These are phyloP conservation scores for Megalops atlanticus DNA, from an alignment of 2,113 vertebrate species.

Conservation along the genomic window DNA sequence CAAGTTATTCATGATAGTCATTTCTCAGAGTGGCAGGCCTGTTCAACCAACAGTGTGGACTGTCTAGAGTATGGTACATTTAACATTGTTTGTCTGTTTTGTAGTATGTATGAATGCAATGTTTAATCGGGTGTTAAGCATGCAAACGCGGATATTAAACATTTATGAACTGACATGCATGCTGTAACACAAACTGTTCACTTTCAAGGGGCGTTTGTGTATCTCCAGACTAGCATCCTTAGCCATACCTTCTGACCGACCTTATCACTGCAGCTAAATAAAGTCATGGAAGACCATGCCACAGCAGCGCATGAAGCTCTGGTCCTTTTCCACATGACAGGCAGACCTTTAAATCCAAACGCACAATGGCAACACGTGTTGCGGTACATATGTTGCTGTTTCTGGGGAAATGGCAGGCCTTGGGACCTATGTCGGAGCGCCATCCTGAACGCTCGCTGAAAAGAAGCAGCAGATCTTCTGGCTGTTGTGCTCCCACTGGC, in stretches of 20 bases:
- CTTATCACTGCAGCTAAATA: background rate
- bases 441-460: background rate
- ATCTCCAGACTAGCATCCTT: too few species aligned
- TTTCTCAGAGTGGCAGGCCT: background rate
- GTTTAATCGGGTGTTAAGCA: background rate
- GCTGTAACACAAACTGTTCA: background rate
- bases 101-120: background rate
- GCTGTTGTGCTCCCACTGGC: constrained; percentile 18
- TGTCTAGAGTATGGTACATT: background rate
- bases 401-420: background rate
- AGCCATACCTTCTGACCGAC: too few species aligned
- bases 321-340: background rate
- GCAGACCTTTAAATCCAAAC: background rate
- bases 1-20: background rate
- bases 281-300: background rate
- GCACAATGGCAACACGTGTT: background rate
- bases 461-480: constrained; percentile 4
- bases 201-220: too few species aligned
- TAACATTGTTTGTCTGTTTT: background rate
- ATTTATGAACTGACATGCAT: background rate
- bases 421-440: background rate
- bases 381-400: background rate
- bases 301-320: background rate
- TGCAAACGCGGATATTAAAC: background rate
- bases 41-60: background rate